Base-by-base conservation (phyloP, 2,797 vertebrate genomes). In the Pelobates cultripes region DNA sequence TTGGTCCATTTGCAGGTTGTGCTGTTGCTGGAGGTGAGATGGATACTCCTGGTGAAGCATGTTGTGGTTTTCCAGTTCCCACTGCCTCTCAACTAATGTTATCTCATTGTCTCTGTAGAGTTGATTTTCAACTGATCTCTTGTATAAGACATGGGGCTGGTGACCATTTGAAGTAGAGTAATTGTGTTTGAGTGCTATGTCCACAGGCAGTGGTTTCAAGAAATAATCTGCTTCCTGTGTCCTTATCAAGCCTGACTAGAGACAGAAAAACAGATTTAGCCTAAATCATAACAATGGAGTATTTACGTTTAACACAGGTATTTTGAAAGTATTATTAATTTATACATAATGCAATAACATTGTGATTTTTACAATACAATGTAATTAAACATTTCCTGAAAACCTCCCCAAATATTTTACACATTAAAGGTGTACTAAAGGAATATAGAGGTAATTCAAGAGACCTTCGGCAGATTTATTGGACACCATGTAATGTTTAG, bases 191-290 rank as follows among this genome's bases (percentile, higher is more conserved):
- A 84, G 86, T 12, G 90, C 88, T 0, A 95, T 88, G 86, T 91
- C 88, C 17, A 79, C 86, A 69, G 93, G 92, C 61, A 97, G 93
- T 0, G 96, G 96, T 89, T 91, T 94, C 75, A 97, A 86, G 86
- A 97, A 94, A 89, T 95, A 97, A 89, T 97, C 96, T 0, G 89
- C 91, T 12, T 95, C 94, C 77, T 90, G 90, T 0, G 95, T 97
- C 85, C 95, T 93, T 89, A 97, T 97, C 89, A 97, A 90, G 92
- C 96, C 96, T 88, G 95, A 94, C 96, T 97, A 91, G 84, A 94
- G 81, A 93, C 91, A 91, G 87, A 70, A 90, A 91, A 88, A 40
- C 17, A 60, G n/a, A 17, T 64, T 7, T 40, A 28, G 28, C 61
- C 47, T 51, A 51, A 51, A 51, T 51, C 47, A 51, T 6, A 51